phyloP scores from a whole-genome alignment of 2,113 vertebrate species.

The Sinocyclocheilus anophthalmus region DNA sequence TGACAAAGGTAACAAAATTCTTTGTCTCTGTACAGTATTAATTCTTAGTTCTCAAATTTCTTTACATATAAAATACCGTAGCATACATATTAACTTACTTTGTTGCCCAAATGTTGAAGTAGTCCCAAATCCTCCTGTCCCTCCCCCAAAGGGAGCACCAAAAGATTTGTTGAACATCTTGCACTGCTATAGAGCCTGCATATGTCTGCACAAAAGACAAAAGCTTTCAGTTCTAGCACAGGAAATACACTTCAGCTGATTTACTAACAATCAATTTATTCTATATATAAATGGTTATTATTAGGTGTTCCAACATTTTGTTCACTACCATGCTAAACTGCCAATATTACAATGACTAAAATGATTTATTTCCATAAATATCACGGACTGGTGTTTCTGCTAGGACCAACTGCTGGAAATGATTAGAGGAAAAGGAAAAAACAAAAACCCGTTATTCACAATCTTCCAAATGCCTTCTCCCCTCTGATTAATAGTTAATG shows the following conservation, averaged over 20 bases:
- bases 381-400: background rate
- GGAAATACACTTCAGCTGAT: background rate
- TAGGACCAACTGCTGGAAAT: too few relatives aligned
- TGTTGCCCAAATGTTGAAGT: slow-evolving; percentile 92
- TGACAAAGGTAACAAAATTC: slow-evolving; percentile 45
- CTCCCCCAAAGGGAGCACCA: slow-evolving; percentile 89
- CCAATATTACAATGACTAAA: too few relatives aligned
- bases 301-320: background rate
- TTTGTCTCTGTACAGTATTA: background rate
- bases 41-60: background rate
- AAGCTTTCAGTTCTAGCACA: background rate
- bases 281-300: background rate
- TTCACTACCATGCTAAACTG: background rate
- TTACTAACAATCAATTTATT: background rate
- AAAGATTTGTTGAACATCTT: slow-evolving; percentile 99
- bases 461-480: too few relatives aligned
- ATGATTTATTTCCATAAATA: background rate
- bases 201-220: slow-evolving; percentile 65
- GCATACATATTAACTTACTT: slow-evolving; percentile 79
- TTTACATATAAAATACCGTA: background rate
- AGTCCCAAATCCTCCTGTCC: slow-evolving; percentile 88
- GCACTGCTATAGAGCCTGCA: slow-evolving; percentile 66
- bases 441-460: too few relatives aligned
- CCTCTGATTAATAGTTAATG: too few relatives aligned
- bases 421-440: too few relatives aligned